Evolutionary conservation across 1,140 invertebrate species (phyloP).

Genomic region (Bombus vancouverensis): DNA sequence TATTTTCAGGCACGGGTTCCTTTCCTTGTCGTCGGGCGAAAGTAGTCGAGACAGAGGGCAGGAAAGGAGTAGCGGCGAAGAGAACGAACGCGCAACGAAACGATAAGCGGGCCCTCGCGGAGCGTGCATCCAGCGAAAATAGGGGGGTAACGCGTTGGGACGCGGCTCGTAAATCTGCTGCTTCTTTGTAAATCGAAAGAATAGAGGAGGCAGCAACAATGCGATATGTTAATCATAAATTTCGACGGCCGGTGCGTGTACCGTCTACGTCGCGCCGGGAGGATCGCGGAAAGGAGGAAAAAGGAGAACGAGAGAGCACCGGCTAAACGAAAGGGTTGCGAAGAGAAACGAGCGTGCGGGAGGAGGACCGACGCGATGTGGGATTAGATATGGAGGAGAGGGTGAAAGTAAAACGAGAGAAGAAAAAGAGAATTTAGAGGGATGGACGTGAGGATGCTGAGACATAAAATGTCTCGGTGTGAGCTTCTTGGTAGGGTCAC

Average conservation of each 20-base stretch:
- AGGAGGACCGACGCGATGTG: background rate
- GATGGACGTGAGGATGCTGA: background rate
- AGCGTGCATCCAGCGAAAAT: slow-evolving; percentile 20
- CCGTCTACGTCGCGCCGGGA: background rate
- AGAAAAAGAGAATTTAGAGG: background rate
- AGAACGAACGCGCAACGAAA: background rate
- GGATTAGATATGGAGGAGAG: background rate
- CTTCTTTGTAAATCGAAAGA: slow-evolving; percentile 52
- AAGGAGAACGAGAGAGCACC: background rate
- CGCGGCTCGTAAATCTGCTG: slow-evolving; percentile 52
- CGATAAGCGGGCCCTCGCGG: slow-evolving; percentile 1
- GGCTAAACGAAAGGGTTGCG: background rate
- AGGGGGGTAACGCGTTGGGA: slow-evolving; percentile 27
- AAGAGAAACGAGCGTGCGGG: background rate
- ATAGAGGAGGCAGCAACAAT: slow-evolving; percentile 46
- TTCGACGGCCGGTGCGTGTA: slow-evolving; percentile 38
- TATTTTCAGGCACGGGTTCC: no score
- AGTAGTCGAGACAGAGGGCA: no score
- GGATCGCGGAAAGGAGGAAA: slow-evolving; percentile 10
- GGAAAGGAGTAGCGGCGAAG: no score
- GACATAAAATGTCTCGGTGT: background rate
- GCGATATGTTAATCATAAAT: slow-evolving; percentile 57
- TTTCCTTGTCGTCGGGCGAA: no score
- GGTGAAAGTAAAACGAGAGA: background rate
- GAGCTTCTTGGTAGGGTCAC: background rate